Conservation (phyloP, 2,797 vertebrate species). For the Enteromius mattozi region DNA sequence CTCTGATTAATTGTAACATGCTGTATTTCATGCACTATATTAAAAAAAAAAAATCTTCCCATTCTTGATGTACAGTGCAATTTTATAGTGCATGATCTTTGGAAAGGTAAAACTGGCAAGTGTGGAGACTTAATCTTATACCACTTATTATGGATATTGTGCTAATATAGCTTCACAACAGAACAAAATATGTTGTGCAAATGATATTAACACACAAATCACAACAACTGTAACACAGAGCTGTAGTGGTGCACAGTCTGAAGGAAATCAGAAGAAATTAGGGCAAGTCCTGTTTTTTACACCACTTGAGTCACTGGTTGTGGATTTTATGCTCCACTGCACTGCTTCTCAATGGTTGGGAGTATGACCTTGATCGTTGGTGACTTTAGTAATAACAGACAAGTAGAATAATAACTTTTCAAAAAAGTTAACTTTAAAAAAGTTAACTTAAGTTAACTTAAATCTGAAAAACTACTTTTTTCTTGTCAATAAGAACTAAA, state of each 20-base stretch:
- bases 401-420: neutral
- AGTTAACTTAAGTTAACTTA: too few species aligned
- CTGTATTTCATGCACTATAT: slow-evolving; percentile 2
- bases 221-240: neutral
- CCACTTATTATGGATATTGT: neutral
- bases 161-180: neutral
- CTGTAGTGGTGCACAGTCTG: slow-evolving; percentile 1
- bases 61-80: neutral
- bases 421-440: neutral
- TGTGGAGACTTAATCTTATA: neutral
- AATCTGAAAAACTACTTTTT: neutral
- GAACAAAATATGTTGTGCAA: neutral
- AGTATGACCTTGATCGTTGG: slow-evolving; percentile 6
- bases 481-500: neutral
- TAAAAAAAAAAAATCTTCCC: neutral
- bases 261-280: slow-evolving; percentile 25
- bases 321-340: slow-evolving; percentile 1
- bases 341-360: slow-evolving; percentile 5
- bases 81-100: neutral
- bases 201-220: neutral
- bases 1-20: neutral
- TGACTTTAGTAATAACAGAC: neutral
- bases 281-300: slow-evolving; percentile 16
- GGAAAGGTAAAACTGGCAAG: neutral
- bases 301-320: slow-evolving; percentile 31